phyloP scores from a whole-genome alignment of 2,888 invertebrate genomes.

The Thera obeliscata region DNA sequence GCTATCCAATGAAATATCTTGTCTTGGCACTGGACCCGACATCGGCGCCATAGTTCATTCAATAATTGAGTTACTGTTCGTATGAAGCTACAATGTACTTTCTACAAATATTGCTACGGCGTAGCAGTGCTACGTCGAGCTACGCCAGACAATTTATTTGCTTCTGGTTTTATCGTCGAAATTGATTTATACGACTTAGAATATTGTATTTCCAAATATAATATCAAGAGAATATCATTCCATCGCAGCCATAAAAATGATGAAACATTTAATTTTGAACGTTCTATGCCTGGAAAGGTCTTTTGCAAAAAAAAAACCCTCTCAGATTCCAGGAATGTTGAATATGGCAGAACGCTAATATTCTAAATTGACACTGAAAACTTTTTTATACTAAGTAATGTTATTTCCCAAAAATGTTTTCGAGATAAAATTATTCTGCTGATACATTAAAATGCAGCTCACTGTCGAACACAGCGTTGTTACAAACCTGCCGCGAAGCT shows the following conservation, averaged over 20 bases:
- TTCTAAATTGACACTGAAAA: no score
- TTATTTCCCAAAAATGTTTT: no score
- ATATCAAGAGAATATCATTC: neutral
- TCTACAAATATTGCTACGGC: conserved; percentile 17
- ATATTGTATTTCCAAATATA: neutral
- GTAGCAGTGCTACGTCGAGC: conserved; percentile 19
- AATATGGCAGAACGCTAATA: no score
- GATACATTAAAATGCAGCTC: neutral
- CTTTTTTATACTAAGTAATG: no score
- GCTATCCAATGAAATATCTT: conserved; percentile 17
- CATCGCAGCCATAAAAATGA: no score
- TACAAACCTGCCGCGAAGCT: neutral
- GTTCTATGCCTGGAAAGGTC: no score
- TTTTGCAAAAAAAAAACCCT: no score
- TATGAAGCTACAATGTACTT: neutral
- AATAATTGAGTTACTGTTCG: conserved; percentile 24
- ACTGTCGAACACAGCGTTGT: neutral
- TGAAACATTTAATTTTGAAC: no score
- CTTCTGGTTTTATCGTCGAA: neutral
- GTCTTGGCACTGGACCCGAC: conserved; percentile 15
- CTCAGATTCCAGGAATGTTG: no score
- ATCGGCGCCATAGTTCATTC: conserved; percentile 11
- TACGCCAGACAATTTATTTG: conserved; percentile 4
- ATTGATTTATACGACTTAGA: neutral
- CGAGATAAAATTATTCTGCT: no score